Conservation (phyloP, 1,140 invertebrate species). For the Rhizoglyphus robini region DNA sequence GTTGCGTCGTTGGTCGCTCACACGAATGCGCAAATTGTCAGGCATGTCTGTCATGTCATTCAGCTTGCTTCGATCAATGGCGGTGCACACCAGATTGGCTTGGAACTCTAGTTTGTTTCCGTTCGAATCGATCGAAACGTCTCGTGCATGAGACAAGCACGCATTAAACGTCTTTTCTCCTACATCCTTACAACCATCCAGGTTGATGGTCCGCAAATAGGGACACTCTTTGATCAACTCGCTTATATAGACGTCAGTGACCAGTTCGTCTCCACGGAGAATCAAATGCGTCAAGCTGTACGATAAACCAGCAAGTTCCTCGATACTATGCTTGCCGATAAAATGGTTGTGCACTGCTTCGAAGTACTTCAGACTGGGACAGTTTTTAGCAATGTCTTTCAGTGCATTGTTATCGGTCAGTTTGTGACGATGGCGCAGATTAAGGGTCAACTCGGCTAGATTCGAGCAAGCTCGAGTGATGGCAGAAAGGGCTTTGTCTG, state of each 20-base stretch:
- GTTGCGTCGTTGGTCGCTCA: not conserved
- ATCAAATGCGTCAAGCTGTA: not conserved
- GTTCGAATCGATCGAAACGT: not conserved
- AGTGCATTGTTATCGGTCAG: constrained; percentile 11
- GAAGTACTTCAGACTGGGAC: constrained; percentile 5
- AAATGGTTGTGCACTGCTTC: constrained; percentile 18
- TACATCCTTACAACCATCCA: constrained; percentile 12
- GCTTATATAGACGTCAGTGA: not conserved
- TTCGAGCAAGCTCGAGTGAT: not conserved
- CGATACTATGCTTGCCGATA: not conserved
- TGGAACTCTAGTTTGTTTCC: not conserved
- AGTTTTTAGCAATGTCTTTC: not conserved
- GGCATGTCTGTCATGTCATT: not conserved
- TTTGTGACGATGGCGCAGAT: constrained; percentile 13
- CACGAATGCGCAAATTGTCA: constrained; percentile 1
- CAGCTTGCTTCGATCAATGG: not conserved
- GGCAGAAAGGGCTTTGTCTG: not conserved
- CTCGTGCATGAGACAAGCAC: not conserved
- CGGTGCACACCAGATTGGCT: not conserved
- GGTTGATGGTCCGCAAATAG: not conserved
- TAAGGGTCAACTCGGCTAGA: not conserved
- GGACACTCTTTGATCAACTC: not conserved
- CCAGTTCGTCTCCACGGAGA: constrained; percentile 9
- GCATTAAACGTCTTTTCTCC: not conserved
- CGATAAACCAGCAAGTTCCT: not conserved